Evolutionary conservation across 2,888 invertebrate species (phyloP), one percentile per base, ranked within the genome.

Genomic region (Drosophila robusta): DNA sequence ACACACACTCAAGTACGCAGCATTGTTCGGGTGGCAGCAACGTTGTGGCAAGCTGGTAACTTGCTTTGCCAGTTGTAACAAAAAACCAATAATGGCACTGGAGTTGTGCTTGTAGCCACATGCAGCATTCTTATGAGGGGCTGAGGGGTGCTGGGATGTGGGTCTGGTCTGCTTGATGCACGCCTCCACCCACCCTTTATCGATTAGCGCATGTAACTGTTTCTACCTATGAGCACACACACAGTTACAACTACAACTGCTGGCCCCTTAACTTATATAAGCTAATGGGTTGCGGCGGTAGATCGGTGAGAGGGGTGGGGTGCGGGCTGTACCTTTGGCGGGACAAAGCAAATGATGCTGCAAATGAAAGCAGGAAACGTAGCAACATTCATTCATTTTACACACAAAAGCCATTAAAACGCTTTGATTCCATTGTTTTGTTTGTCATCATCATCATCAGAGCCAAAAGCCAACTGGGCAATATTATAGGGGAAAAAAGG

Each of bases 361-460:
- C 79, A 86, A 86, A 86, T 87, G 85, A 86, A 87, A 87, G 87
- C 85, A 66, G 85, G 85, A 86, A 86, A 86, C 87, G 70, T 80
- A 54, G 80, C 63, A 78, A 67, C 76, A 80, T 81, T 80, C 87
- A 87, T 84, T 85, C 87, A 80, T 79, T 85, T 80, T 77, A 87
- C 85, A 86, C 85, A 86, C 85, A 86, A 86, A 86, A 85, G 85
- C 85, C 85, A 86, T 86, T 86, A 86, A 75, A 87, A 65, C 79
- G 85, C 85, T 83, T 82, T 86, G 85, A 85, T 87, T 79, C 79
- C 58, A 87, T 86, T 87, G 85, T 87, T 85, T 85, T 80, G 85
- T 87, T 83, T 87, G 80, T 68, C 83, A 75, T 84, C 82, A 74
- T 68, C 79, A 74, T 62, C 60, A 63, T 50, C 56, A 65, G 18